Evolutionary conservation across 2,888 invertebrate genomes (phyloP).

Genomic region (Pterostichus madidus): DNA sequence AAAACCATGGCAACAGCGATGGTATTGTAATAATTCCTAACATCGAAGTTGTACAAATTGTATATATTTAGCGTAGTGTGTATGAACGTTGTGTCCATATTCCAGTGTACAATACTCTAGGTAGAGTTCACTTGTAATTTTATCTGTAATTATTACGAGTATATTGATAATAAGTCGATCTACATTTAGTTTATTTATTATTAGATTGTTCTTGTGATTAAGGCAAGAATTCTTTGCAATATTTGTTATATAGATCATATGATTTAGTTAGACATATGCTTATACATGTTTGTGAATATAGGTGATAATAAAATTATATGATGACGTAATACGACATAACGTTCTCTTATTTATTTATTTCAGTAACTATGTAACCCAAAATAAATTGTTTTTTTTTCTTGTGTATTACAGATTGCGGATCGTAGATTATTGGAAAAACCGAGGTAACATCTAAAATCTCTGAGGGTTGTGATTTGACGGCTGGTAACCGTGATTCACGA

Average conservation of each 20-base stretch:
- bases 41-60: slow-evolving; percentile 64
- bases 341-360: slow-evolving; percentile 2
- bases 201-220: slow-evolving; percentile 47
- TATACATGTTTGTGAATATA: slow-evolving; percentile 67
- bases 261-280: slow-evolving; percentile 63
- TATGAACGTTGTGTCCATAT: slow-evolving; percentile 62
- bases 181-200: slow-evolving; percentile 61
- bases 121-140: slow-evolving; percentile 45
- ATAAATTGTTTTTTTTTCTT: no score
- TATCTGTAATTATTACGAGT: slow-evolving; percentile 53
- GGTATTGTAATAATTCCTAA: slow-evolving; percentile 41
- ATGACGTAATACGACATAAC: slow-evolving; percentile 20
- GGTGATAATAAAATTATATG: slow-evolving; percentile 63
- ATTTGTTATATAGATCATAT: slow-evolving; percentile 63
- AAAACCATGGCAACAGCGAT: slow-evolving; percentile 34
- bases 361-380: no score
- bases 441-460: no score
- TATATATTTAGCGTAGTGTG: slow-evolving; percentile 54
- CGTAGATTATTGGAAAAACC: no score
- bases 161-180: slow-evolving; percentile 1
- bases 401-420: no score
- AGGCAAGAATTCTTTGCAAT: slow-evolving; percentile 59
- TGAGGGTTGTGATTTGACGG: no score
- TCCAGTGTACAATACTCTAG: slow-evolving; percentile 50
- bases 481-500: no score